A percentile compares a stretch with the other conserved stretches of the same genome.
phyloP scores from a whole-genome alignment of 2,888 invertebrate species.

The Sclerodermus sp. region DNA sequence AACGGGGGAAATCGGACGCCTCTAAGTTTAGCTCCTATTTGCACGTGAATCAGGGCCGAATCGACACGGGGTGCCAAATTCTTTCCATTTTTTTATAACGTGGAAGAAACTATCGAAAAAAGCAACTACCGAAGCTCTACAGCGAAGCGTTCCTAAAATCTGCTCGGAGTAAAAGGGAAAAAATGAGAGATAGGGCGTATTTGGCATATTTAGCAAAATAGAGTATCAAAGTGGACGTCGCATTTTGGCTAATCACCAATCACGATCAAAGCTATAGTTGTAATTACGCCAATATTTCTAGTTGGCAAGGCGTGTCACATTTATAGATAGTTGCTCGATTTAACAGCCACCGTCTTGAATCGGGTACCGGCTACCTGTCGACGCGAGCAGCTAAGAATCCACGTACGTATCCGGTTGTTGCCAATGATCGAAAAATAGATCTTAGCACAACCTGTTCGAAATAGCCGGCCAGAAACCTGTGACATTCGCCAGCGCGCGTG shows the following conservation, averaged over 20 bases:
- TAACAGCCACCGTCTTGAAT: conserved; percentile 29
- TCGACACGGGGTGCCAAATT: conserved; percentile 22
- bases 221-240: background rate
- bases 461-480: conserved; percentile 30
- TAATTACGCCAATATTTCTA: conserved; percentile 21
- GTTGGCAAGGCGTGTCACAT: conserved; percentile 20
- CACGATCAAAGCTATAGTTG: conserved; percentile 20
- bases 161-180: no score
- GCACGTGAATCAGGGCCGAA: conserved; percentile 35
- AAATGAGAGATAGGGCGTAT: no score
- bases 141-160: no score
- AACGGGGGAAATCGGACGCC: conserved; percentile 41
- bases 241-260: conserved; percentile 25
- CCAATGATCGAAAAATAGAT: conserved; percentile 39
- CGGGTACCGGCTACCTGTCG: conserved; percentile 31
- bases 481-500: conserved; percentile 9
- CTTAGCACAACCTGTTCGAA: conserved; percentile 37
- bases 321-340: conserved; percentile 25
- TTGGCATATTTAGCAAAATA: no score
- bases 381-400: conserved; percentile 22
- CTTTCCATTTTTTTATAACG: no score
- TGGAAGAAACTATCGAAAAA: no score
- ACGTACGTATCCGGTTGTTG: conserved; percentile 23
- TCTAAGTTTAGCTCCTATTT: conserved; percentile 41
- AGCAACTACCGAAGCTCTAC: no score